These are phyloP conservation scores for Myathropa florea DNA, from an alignment of 2,888 invertebrate species.

Conservation along the genomic window DNA sequence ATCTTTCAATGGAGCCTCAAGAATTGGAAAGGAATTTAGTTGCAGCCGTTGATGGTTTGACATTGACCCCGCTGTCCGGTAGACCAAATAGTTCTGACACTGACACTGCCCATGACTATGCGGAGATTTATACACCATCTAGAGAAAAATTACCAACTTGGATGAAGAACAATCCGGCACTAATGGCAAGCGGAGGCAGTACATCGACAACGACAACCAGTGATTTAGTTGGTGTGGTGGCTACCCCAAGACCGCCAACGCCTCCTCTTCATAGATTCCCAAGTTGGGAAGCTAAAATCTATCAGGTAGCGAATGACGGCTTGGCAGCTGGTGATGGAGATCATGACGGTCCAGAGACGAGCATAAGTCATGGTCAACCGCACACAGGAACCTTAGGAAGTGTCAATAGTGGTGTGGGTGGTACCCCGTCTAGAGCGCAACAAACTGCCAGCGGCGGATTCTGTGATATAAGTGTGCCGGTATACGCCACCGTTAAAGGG, in stretches of 20 bases:
- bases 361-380: conserved; percentile 74
- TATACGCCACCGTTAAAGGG: conserved; percentile 97
- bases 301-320: conserved; percentile 89
- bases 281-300: conserved; percentile 97
- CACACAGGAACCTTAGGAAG: conserved; percentile 76
- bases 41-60: conserved; percentile 82
- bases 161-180: conserved; percentile 82
- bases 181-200: conserved; percentile 82
- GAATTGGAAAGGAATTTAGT: conserved; percentile 82
- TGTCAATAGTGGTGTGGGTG: conserved; percentile 75
- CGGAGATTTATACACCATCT: conserved; percentile 96
- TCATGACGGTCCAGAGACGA: conserved; percentile 76
- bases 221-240: conserved; percentile 75
- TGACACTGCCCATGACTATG: conserved; percentile 90
- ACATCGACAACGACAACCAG: conserved; percentile 81
- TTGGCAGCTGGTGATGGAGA: conserved; percentile 80
- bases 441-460: conserved; percentile 87
- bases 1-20: conserved; percentile 81
- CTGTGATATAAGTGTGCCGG: conserved; percentile 95
- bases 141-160: conserved; percentile 86
- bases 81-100: conserved; percentile 84
- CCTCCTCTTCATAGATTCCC: conserved; percentile 95
- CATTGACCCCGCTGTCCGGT: conserved; percentile 81
- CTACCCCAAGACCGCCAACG: conserved; percentile 87
- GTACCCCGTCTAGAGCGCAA: conserved; percentile 78